Conservation (phyloP, 64 coral and sea anemone genomes). For the Catalaphyllia jardinei region DNA sequence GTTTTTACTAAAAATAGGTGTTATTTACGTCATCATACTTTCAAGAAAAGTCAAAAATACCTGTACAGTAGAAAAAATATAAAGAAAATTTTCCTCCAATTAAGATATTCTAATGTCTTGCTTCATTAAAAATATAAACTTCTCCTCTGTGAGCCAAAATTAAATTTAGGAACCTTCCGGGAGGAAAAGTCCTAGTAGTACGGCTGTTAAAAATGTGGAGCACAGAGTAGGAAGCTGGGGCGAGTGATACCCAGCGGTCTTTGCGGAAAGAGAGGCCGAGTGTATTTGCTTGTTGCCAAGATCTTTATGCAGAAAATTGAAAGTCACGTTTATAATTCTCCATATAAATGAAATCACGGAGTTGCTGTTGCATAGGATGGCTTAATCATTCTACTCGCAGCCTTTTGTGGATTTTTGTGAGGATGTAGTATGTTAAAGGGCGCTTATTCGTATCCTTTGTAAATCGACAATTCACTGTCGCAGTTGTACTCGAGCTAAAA, state of each 20-base stretch:
- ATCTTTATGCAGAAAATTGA: neutral
- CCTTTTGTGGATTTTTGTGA: conserved; percentile 18
- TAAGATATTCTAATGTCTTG: no score
- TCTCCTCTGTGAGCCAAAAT: no score
- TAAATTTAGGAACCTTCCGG: no score
- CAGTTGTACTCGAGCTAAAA: no score
- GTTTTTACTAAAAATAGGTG: no score
- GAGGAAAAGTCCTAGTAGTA: no score
- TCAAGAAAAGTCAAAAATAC: no score
- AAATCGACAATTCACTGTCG: neutral
- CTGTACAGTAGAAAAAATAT: no score
- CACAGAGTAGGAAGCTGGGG: neutral
- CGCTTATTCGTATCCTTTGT: conserved; percentile 55
- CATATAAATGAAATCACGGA: neutral
- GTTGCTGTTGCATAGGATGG: neutral
- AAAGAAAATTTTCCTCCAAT: no score
- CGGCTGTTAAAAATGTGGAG: no score
- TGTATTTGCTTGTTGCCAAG: conserved; percentile 16
- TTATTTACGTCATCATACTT: no score
- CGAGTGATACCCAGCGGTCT: conserved; percentile 22
- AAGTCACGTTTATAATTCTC: neutral
- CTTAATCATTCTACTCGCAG: neutral
- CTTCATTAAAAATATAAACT: no score
- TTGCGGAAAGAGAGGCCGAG: neutral
- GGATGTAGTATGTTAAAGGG: conserved; percentile 54